phyloP scores from a whole-genome alignment of 2,113 vertebrate genomes.

The Bucco capensis region DNA sequence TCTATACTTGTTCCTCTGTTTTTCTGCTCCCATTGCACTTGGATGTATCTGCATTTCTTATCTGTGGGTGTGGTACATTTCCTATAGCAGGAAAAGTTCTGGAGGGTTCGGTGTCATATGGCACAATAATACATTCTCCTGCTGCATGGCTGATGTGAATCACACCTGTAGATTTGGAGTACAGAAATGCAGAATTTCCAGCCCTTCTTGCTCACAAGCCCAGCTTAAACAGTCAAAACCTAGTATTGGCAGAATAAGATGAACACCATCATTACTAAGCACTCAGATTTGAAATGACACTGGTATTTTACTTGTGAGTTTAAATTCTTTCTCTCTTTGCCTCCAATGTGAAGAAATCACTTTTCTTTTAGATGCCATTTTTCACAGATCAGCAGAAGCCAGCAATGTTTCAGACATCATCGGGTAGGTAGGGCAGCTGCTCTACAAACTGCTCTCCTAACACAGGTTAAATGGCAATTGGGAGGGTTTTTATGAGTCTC shows the following conservation, averaged over 20 bases:
- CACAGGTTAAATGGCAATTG: background rate
- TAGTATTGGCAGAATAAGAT: background rate
- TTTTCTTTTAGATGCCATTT: background rate
- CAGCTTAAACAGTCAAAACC: background rate
- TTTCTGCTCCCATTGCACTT: background rate
- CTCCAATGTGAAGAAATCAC: background rate
- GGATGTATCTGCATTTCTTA: background rate
- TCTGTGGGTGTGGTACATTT: slow-evolving; percentile 11
- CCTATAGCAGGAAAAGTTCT: background rate
- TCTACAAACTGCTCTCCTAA: background rate
- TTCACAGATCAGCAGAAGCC: background rate
- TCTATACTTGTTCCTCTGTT: background rate
- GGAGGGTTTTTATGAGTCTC: background rate
- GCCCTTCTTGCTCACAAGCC: background rate
- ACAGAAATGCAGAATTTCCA: background rate
- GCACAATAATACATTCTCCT: background rate
- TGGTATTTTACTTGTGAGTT: background rate
- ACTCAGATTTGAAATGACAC: background rate
- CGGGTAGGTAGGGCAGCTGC: background rate
- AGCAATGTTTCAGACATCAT: background rate
- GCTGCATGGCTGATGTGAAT: background rate
- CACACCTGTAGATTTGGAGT: background rate
- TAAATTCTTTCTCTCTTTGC: background rate
- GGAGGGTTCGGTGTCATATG: background rate
- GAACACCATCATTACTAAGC: background rate